These are phyloP conservation scores for Lepidurus packardi DNA, from an alignment of 1,140 invertebrate genomes.

Conservation along the genomic window DNA sequence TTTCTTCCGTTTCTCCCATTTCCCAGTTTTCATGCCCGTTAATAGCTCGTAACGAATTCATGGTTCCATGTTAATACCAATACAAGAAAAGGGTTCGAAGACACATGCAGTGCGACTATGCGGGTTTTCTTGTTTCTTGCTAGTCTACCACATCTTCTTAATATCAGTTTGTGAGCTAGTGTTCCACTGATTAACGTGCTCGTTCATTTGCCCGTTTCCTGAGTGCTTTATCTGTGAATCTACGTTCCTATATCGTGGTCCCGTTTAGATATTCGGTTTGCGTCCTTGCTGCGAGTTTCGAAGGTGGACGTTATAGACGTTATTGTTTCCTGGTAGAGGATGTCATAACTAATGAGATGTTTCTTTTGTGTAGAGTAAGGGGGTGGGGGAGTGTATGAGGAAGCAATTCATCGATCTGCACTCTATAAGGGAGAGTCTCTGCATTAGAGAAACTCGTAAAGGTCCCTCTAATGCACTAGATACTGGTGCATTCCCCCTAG, in stretches of 20 bases:
- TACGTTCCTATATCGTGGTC: too few species aligned
- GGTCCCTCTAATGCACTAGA: slow-evolving; percentile 1
- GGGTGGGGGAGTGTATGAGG: not conserved
- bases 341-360: slow-evolving; percentile 6
- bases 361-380: not conserved
- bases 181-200: too few species aligned
- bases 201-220: too few species aligned
- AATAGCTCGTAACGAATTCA: slow-evolving; percentile 8
- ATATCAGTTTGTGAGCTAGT: too few species aligned
- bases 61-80: slow-evolving; percentile 11
- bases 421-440: not conserved
- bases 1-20: not conserved
- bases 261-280: not conserved
- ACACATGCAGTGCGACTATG: too few species aligned
- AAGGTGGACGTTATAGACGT: too few species aligned
- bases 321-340: too few species aligned
- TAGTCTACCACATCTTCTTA: too few species aligned
- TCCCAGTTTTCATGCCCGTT: not conserved
- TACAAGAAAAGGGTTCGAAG: not conserved
- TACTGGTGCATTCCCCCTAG: not conserved
- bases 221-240: too few species aligned
- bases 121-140: too few species aligned
- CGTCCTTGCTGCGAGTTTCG: not conserved
- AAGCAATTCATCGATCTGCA: slow-evolving; percentile 11
- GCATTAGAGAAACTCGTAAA: not conserved